Base-by-base conservation (phyloP, 2,888 invertebrate species). In the Dyspetes luteomarginatus region DNA sequence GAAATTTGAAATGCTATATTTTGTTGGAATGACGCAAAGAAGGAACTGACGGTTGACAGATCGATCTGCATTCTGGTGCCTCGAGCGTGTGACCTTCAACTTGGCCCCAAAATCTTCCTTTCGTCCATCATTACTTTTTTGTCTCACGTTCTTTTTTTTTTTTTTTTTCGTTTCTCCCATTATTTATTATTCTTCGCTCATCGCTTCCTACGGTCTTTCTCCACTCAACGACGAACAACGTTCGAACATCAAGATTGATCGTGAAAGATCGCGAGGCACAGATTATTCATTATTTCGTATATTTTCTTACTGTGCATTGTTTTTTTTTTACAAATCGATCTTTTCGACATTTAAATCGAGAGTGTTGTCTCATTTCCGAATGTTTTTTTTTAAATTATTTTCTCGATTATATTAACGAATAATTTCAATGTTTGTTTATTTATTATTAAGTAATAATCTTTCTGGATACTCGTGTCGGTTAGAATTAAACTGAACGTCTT, bases 11-110 rank as follows among this genome's bases (percentile, higher is more conserved):
- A 58, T 24, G 22, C 55, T 1, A n/a, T 56, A 24, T 56, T 50
- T 28, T 45, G 9, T 19, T 19, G 28, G 22, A 62, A 64, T 64
- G 65, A 74, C 58, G 74, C 65, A 43, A 36, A 74, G 74, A 41
- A n/a, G 36, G 7, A 58, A 50, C 56, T 75, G 80, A 80, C 80
- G 80, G 71, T 69, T 75, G 82, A 75, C 82, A 71, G 80, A 80
- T 82, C 78, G 80, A 74, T 80, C 75, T 26, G 41, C 1, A 28
- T 22, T 65, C 22, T 12, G 5, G 22, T 48, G 45, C 67, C 73
- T 71, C 30, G 67, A 19, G 58, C 48, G 4, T 4, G 19, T 50
- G 77, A 74, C 79, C 79, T 81, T 74, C 73, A 83, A 79, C 68
- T 73, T 81, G 81, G 77, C 81, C 81, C 81, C 67, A 65, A 77